Base-by-base conservation (phyloP, 2,797 vertebrate genomes). In the Pseudomugil gertrudae region DNA sequence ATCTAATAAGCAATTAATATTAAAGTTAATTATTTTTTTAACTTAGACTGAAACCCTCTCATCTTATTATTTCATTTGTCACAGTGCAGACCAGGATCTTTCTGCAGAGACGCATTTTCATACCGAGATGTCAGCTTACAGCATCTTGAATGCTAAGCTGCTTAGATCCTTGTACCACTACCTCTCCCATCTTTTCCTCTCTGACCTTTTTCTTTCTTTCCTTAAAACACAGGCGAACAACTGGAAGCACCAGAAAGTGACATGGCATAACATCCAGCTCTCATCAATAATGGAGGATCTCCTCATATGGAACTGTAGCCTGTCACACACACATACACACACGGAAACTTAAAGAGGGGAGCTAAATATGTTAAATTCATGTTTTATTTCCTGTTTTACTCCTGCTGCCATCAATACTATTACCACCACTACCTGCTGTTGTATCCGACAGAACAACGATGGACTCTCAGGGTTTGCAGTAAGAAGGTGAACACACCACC, bases 241-340 rank as follows among this genome's bases (percentile, higher is more conserved):
- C 13, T 51, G 21, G 50, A 58, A 32, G 67, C 5, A 4, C 66
- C 48, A 60, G 32, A 52, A 38, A 69, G 14, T 24, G 55, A 69
- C 36, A 30, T 51, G 33, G 43, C 40, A 47, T 55, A 69, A 52
- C 58, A 67, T 24, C 55, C 4, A 51, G 19, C 47, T 38, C 74
- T 76, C 48, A 67, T 84, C 53, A 79, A 78, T 79, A 81, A 81
- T 79, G 60, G 64, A 84, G 70, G 47, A 68, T 50, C 3, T 63
- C 61, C 75, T 71, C 57, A 81, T 77, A 48, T 78, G 59, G 23
- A 63, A 35, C 38, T 51, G 32, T 9, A 56, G 40, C 33, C 11
- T 15, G 13, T 14, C 33, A 36, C 35, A n/a, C n/a, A n/a, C n/a
- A n/a, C n/a, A n/a, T n/a, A 2, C 47, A 60, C 35, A 68, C 38